Evolutionary conservation across 2,888 invertebrate species (phyloP).

Genomic region (Epinotia bilunana): DNA sequence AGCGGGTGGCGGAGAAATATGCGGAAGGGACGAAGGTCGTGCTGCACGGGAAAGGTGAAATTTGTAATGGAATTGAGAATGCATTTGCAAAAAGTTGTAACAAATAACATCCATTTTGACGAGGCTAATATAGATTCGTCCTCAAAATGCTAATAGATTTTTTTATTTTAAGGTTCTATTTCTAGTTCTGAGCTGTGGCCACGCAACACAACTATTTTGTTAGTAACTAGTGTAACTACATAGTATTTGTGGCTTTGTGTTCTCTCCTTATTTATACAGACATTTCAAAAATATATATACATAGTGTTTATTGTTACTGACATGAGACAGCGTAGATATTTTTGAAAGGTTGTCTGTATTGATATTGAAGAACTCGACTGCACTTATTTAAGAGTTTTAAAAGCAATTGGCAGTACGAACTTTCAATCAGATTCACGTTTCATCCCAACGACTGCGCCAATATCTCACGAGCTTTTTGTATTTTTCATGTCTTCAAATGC

Average conservation of each 20-base stretch:
- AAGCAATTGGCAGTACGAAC: neutral
- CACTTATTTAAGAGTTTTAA: neutral
- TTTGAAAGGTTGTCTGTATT: no score
- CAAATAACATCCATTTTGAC: neutral
- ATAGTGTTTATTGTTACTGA: no score
- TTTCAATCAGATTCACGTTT: neutral
- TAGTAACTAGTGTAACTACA: no score
- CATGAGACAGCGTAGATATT: no score
- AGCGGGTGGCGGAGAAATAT: slow-evolving; percentile 76
- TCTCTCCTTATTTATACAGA: no score
- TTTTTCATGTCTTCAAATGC: neutral
- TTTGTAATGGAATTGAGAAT: neutral
- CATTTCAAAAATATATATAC: no score
- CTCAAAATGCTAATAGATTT: neutral
- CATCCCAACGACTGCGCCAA: slow-evolving; percentile 13
- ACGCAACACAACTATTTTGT: no score
- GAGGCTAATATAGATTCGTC: neutral
- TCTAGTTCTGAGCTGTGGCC: no score
- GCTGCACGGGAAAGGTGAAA: slow-evolving; percentile 78
- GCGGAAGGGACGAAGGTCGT: slow-evolving; percentile 84
- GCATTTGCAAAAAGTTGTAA: neutral
- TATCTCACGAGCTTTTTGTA: neutral
- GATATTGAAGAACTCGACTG: no score
- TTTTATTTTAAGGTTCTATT: no score
- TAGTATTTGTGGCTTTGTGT: no score